Evolutionary conservation across 2,113 vertebrate genomes (phyloP), one percentile per base, ranked within the genome.

Genomic region (Lucifuga dentata): DNA sequence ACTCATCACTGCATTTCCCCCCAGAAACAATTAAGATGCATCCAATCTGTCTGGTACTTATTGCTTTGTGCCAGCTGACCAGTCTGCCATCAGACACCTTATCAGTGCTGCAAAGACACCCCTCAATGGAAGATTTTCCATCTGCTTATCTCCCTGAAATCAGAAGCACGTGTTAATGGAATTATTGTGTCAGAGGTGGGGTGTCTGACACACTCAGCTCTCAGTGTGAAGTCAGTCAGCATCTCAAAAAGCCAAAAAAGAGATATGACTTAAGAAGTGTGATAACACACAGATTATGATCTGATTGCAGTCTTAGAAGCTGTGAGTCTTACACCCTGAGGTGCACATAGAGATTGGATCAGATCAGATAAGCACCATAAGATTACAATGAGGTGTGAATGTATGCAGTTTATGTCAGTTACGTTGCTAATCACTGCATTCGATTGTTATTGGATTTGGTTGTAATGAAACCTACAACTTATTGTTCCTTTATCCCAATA

Each of bases 21-120:
- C 13, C 11, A 48, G 56, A 81, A 87, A 90, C 80, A 84, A 89
- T 81, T 75, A 84, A 63, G 43, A 83, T 8, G 15, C 48, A 64
- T 43, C 26, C 52, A 71, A 61, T 84, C 73, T 63, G 72, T 78
- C 29, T 40, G 3, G 3, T 13, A 19, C 17, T 63, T 33, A 65
- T 46, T 63, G 65, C 49, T 63, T 43, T 24, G 38, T 74, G 50
- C 71, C 77, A 66, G 63, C 44, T 63, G 67, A 78, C 63, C 62
- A 29, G 4, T 19, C 29, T 8, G 9, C 39, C 26, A 40, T 33
- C 58, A 68, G 58, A 62, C 57, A 78, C 39, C 44, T 68, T 57
- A 38, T 20, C 6, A 0, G 32, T 16, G 61, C 17, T 21, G 58
- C 67, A 73, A 59, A 73, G 73, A 17, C 64, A 23, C 51, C 15